Evolutionary conservation across 2,113 vertebrate species (phyloP), one percentile per base, ranked within the genome.

Genomic region (Ceratotherium simum): DNA sequence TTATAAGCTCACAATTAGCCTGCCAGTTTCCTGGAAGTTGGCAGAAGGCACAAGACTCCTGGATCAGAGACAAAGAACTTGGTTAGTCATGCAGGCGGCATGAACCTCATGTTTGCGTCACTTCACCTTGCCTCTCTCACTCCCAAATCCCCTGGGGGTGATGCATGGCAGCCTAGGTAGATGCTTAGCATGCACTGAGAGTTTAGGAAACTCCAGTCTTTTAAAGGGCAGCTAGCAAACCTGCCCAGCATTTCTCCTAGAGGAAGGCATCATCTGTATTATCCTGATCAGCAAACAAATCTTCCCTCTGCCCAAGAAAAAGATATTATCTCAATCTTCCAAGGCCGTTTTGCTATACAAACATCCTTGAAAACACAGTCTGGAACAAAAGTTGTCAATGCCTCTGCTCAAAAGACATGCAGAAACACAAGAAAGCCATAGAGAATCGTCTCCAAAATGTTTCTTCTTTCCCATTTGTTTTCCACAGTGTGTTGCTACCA

Each of bases 261-360:
- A 93, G 56, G 36, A 31, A 78, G 29, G 42, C 2, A 8, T 56
- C 67, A 58, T 48, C 69, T 46, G 90, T 60, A 36, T 90, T 76
- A 83, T 58, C 27, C 42, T 42, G n/a, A 33, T 65, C 16, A 90
- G 64, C 64, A 85, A 96, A 90, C 6, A 85, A 72, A 94, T 90
- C 69, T 60, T 91, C 72, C 21, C 2, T 48, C 46, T 39, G 20
- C 18, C 33, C 67, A 58, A 82, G 17, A 90, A 3, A 25, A 5
- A 79, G 72, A 62, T n/a, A 17, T 18, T 1, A 39, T 51, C n/a
- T 72, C 21, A 31, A 1, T 42, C n/a, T 93, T 25, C 42, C 33
- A 70, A 51, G 39, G 16, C 29, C 69, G 51, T 93, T 93, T 65
- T 42, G 39, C 62, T 84, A 2, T 31, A 76, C 6, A 78, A 90